These are phyloP conservation scores for Notechis scutatus DNA, from an alignment of 2,113 vertebrate genomes.

Conservation along the genomic window DNA sequence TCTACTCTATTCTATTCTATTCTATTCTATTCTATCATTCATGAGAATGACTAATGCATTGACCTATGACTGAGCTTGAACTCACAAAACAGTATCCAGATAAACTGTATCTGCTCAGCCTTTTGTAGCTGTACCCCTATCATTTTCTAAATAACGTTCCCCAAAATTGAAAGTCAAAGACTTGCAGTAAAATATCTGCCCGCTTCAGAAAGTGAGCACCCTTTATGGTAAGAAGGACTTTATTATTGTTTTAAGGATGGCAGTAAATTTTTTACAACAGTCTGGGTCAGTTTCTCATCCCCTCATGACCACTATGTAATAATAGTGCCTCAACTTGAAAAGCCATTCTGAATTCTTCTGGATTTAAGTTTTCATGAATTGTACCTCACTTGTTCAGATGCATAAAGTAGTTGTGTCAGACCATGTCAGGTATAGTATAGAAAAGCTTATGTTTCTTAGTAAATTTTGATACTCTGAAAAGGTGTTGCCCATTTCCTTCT, in stretches of 20 bases:
- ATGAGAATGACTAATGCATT: background rate
- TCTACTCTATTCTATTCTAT: too few species aligned
- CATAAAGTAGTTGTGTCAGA: background rate
- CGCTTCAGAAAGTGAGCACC: background rate
- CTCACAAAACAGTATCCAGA: background rate
- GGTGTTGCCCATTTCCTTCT: background rate
- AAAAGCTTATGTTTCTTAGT: background rate
- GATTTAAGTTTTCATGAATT: background rate
- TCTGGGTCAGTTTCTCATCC: background rate
- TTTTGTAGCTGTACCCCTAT: background rate
- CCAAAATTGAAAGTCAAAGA: background rate
- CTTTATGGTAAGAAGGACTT: background rate
- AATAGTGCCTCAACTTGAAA: background rate
- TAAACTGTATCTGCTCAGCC: background rate
- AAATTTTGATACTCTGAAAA: background rate
- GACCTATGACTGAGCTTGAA: background rate
- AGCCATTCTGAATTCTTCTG: background rate
- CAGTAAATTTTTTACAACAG: background rate
- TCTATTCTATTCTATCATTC: background rate
- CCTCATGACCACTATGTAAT: background rate
- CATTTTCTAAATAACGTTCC: background rate
- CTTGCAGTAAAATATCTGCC: background rate
- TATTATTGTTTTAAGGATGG: background rate
- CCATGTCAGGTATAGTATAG: background rate
- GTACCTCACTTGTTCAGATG: background rate